Percentiles rank a stretch among this genome's conserved stretches.
phyloP scores from a whole-genome alignment of 2,113 vertebrate species.

The Colaptes auratus region DNA sequence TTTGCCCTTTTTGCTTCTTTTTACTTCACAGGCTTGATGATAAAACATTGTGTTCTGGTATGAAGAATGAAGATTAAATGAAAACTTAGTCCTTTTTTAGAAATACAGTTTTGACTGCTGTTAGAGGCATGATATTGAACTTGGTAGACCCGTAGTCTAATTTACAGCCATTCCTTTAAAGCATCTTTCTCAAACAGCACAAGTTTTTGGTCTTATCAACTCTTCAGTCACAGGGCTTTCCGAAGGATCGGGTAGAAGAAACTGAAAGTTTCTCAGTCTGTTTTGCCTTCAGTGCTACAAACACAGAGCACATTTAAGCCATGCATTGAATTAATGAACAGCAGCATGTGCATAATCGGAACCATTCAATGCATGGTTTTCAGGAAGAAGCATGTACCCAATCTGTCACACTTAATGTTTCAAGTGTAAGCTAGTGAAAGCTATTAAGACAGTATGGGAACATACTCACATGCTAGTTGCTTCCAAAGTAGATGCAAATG shows the following conservation, averaged over 20 bases:
- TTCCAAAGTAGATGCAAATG: neutral
- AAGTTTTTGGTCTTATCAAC: neutral
- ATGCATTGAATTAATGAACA: neutral
- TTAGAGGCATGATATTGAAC: neutral
- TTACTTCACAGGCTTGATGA: neutral
- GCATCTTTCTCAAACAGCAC: neutral
- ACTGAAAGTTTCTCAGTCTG: neutral
- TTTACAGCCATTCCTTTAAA: neutral
- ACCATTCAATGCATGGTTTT: neutral
- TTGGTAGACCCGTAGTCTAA: rapidly evolving
- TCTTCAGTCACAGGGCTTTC: neutral
- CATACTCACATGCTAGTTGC: neutral
- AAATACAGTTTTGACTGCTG: neutral
- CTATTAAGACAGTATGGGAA: neutral
- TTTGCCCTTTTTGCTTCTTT: neutral
- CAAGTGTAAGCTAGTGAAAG: neutral
- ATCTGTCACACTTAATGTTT: neutral
- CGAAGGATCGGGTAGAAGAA: neutral
- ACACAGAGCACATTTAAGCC: neutral
- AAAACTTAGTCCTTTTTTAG: neutral
- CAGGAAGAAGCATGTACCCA: neutral
- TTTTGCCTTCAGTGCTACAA: neutral
- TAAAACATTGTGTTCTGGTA: neutral
- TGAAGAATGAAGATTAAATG: neutral
- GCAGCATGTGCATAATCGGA: neutral